Evolutionary conservation across 2,888 invertebrate species (phyloP).

Genomic region (Agrypnus murinus): DNA sequence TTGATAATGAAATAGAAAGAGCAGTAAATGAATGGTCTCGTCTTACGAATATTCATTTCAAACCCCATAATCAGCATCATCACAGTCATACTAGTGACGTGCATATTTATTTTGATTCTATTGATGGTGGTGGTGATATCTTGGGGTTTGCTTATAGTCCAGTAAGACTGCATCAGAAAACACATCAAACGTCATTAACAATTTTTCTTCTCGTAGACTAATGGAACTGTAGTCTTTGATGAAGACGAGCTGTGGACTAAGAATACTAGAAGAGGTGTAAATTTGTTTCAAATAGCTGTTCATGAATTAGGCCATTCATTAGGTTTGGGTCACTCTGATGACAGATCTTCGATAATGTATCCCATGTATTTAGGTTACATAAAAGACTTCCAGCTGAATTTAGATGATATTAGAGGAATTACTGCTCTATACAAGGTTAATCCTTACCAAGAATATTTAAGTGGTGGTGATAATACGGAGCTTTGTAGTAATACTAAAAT

Average conservation of each 20-base stretch:
- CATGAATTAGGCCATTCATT: slow-evolving; percentile 59
- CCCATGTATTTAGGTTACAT: slow-evolving; percentile 34
- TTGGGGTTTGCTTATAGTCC: slow-evolving; percentile 32
- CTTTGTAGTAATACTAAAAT: slow-evolving; percentile 87
- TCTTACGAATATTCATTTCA: slow-evolving; percentile 57
- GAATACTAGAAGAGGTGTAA: slow-evolving; percentile 23
- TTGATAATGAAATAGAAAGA: slow-evolving; percentile 82
- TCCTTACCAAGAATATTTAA: not conserved
- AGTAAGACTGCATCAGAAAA: slow-evolving; percentile 30
- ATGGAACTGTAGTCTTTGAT: slow-evolving; percentile 29
- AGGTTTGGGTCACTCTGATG: slow-evolving; percentile 52
- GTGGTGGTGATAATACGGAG: slow-evolving; percentile 67
- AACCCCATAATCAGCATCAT: not conserved
- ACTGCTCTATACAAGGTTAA: slow-evolving; percentile 1
- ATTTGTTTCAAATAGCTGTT: slow-evolving; percentile 51
- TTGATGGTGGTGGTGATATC: slow-evolving; percentile 15
- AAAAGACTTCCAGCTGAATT: slow-evolving; percentile 5
- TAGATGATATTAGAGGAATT: slow-evolving; percentile 33
- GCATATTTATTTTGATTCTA: slow-evolving; percentile 25
- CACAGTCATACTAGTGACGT: slow-evolving; percentile 2
- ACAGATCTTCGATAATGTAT: slow-evolving; percentile 50
- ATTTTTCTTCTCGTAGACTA: slow-evolving; percentile 2
- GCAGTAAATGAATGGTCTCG: slow-evolving; percentile 90
- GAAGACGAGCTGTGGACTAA: slow-evolving; percentile 46
- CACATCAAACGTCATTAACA: not conserved